phyloP scores from a whole-genome alignment of 2,888 invertebrate genomes.

The Lithophane leautieri region DNA sequence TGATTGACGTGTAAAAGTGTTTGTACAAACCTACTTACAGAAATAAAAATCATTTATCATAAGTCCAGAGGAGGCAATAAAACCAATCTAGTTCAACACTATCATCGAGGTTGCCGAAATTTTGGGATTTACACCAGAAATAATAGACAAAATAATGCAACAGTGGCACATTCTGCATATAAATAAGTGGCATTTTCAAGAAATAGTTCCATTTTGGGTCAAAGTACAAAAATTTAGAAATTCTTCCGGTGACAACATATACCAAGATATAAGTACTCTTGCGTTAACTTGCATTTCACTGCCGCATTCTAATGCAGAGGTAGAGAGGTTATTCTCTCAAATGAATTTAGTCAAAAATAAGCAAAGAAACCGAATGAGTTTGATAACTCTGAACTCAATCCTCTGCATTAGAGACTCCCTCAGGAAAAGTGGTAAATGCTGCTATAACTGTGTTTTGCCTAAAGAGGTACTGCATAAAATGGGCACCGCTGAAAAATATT shows the following conservation, averaged over 20 bases:
- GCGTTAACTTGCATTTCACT: not conserved
- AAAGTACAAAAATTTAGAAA: constrained; percentile 6
- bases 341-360: constrained; percentile 7
- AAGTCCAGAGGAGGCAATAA: not conserved
- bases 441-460: not conserved
- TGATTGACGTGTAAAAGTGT: too few species aligned
- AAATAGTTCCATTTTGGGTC: constrained; percentile 4
- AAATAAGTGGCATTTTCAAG: not conserved
- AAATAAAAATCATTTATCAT: too few species aligned
- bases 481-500: not conserved
- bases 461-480: not conserved
- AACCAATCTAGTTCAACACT: not conserved
- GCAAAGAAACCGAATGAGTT: constrained; percentile 11
- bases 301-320: not conserved
- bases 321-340: not conserved
- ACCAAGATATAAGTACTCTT: not conserved
- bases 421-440: constrained; percentile 2
- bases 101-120: not conserved
- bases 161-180: not conserved
- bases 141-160: not conserved
- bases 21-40: too few species aligned
- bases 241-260: not conserved
- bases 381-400: not conserved
- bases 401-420: constrained; percentile 4
- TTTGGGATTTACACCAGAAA: not conserved